Evolutionary conservation across 2,797 vertebrate species (phyloP).

Genomic region (Danio albolineatus): DNA sequence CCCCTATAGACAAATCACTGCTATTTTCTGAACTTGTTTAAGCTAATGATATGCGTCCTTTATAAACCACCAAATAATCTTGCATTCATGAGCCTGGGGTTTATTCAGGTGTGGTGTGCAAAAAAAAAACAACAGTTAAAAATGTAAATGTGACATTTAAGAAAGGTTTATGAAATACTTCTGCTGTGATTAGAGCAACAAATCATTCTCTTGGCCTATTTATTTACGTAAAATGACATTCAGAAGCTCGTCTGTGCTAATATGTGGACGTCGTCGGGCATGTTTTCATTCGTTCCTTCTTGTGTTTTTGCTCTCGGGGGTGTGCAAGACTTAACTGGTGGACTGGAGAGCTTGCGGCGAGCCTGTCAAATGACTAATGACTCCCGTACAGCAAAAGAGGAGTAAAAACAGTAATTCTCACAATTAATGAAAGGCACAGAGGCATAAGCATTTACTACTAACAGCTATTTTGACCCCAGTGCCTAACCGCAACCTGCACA

Average conservation of each 20-base stretch:
- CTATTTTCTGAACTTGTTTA: slow-evolving; percentile 3
- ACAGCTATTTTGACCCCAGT: slow-evolving; percentile 69
- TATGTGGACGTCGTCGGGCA: neutral
- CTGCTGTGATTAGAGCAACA: slow-evolving; percentile 29
- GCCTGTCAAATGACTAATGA: slow-evolving; percentile 70
- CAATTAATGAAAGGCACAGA: slow-evolving; percentile 68
- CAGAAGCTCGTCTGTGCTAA: neutral
- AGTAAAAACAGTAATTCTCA: slow-evolving; percentile 68
- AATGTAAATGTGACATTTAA: slow-evolving; percentile 24
- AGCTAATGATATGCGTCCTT: neutral
- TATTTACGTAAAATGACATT: slow-evolving; percentile 25
- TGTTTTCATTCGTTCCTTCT: neutral
- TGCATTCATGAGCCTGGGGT: neutral
- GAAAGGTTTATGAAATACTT: slow-evolving; percentile 14
- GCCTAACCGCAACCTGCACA: slow-evolving; percentile 63
- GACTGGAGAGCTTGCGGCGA: slow-evolving; percentile 59
- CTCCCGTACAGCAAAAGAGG: slow-evolving; percentile 63
- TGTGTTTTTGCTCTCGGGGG: slow-evolving; percentile 7
- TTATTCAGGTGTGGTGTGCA: slow-evolving; percentile 1
- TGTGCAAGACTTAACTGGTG: slow-evolving; percentile 49
- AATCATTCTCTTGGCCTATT: slow-evolving; percentile 23
- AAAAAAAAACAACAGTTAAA: slow-evolving; percentile 8
- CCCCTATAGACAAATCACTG: neutral
- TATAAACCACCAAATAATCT: neutral
- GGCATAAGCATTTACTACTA: slow-evolving; percentile 64